phyloP scores from a whole-genome alignment of 2,113 vertebrate genomes.

The Ploceus nigricollis region DNA sequence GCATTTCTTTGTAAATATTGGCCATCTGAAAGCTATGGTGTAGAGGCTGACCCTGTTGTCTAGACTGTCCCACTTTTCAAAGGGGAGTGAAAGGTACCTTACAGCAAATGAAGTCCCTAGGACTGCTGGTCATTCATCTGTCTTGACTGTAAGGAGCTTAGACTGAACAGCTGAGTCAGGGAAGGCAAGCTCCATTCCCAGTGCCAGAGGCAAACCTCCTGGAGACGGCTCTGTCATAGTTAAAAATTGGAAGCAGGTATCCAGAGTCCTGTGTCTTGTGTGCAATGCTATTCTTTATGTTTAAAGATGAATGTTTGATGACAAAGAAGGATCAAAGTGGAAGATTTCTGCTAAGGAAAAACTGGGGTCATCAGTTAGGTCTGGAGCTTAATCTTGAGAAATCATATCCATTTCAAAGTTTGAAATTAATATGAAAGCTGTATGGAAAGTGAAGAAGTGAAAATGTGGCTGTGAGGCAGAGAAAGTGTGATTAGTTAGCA shows the following conservation, averaged over 20 bases:
- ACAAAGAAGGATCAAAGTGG: background rate
- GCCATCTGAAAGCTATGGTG: background rate
- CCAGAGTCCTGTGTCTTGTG: background rate
- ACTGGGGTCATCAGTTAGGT: background rate
- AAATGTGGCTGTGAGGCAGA: background rate
- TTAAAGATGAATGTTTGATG: background rate
- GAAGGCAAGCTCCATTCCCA: background rate
- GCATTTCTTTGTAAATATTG: background rate
- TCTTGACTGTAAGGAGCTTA: background rate
- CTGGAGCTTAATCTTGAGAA: background rate
- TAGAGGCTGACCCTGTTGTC: background rate
- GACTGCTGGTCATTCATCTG: background rate
- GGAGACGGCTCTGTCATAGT: background rate
- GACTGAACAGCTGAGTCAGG: background rate
- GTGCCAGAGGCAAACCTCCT: background rate
- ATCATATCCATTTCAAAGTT: background rate
- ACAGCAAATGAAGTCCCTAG: background rate
- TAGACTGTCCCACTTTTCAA: background rate
- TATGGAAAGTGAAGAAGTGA: background rate
- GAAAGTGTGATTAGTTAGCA: background rate
- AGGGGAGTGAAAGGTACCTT: background rate
- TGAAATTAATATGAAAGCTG: background rate
- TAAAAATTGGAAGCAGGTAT: background rate
- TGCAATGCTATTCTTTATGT: background rate
- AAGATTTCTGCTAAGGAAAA: background rate